phyloP scores from a whole-genome alignment of 2,888 invertebrate genomes.

The Physocephala rufipes region DNA sequence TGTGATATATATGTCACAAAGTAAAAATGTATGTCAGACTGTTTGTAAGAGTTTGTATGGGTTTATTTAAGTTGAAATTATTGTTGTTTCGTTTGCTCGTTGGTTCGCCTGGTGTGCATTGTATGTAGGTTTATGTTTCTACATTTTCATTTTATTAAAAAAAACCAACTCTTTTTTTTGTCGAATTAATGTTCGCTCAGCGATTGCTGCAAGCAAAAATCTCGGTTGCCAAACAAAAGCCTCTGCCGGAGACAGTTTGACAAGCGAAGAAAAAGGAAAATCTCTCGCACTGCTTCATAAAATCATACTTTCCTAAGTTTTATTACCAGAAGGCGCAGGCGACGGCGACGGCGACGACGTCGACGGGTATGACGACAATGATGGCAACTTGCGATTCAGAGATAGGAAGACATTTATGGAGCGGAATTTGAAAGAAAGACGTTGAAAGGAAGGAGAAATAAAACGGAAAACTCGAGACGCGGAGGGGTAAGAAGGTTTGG shows the following conservation, averaged over 20 bases:
- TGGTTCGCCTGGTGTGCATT: background rate
- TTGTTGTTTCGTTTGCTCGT: background rate
- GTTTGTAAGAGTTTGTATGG: background rate
- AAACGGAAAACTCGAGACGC: too few relatives aligned
- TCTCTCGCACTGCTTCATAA: slow-evolving; percentile 37
- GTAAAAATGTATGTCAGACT: background rate
- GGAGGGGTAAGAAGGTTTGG: background rate
- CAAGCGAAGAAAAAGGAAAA: slow-evolving; percentile 39
- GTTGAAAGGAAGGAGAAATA: too few relatives aligned
- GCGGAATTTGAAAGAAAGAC: too few relatives aligned
- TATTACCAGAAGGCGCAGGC: slow-evolving; percentile 24
- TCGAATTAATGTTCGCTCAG: slow-evolving; percentile 26
- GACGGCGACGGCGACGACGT: slow-evolving; percentile 8
- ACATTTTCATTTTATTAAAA: slow-evolving; percentile 26
- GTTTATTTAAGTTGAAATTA: slow-evolving; percentile 6
- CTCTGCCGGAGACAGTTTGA: background rate
- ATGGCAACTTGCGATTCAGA: too few relatives aligned
- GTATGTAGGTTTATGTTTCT: slow-evolving; percentile 20
- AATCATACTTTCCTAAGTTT: slow-evolving; percentile 38
- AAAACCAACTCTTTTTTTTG: slow-evolving; percentile 29
- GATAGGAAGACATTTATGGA: too few relatives aligned
- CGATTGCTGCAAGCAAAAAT: slow-evolving; percentile 21
- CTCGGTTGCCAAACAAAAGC: slow-evolving; percentile 33
- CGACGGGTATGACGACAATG: too few relatives aligned
- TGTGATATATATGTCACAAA: background rate